Base-by-base conservation (phyloP, 2,113 vertebrate genomes). In the Dolichotis patagonum region DNA sequence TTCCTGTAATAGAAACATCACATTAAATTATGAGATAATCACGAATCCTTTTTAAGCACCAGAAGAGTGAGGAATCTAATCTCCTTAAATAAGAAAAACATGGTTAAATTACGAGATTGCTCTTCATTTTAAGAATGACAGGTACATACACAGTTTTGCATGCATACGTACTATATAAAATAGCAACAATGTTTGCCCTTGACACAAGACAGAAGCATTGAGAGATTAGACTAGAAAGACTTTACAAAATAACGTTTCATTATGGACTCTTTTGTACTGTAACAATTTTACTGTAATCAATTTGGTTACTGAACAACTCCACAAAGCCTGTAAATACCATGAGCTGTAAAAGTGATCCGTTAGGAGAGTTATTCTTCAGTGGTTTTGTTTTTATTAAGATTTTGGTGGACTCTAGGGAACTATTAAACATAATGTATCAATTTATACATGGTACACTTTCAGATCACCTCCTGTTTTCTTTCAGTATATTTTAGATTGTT, bases 221-320 rank as follows among this genome's bases (percentile, higher is more conserved):
- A 80, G 9, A 67, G 30, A n/a, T 3, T 52, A 75, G 6, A 12
- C 19, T 28, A 89, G 93, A 88, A 67, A 32, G 0, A 46, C 35
- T 60, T 78, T 49, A 28, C n/a, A 65, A 80, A 38, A 30, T 0
- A 30, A 38, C 17, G 14, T 62, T 49, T 49, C 6, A 43, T 49
- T 67, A 20, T 22, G n/a, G 24, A 26, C 7, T 19, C 17, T 58
- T 89, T 54, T 13, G 17, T 77, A 1, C 11, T 85, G 2, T 49
- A 69, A 85, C 89, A 22, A 11, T 19, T 95, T 84, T 91, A 52
- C 62, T n/a, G n/a, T n/a, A n/a, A n/a, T n/a, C n/a, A n/a, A 62
- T 78, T 82, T 86, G 24, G 46, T 82, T 63, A 52, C 5, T 58
- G 24, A 71, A 16, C 6, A 30, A 71, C 11, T 49, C 28, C 4